phyloP scores from a whole-genome alignment of 2,113 vertebrate genomes.

The Tautogolabrus adspersus region DNA sequence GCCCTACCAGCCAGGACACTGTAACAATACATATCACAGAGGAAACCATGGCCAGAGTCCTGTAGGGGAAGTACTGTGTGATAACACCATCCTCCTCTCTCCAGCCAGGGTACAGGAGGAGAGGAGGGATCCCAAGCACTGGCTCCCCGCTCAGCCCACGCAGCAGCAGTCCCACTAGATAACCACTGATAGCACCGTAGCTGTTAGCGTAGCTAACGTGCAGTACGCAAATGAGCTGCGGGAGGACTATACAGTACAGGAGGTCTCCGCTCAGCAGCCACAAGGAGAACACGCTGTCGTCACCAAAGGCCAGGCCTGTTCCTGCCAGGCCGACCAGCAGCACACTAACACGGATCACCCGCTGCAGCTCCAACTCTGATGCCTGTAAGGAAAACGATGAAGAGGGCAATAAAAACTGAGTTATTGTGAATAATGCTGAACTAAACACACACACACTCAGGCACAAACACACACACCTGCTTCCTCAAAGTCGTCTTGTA shows the following conservation, averaged over 20 bases:
- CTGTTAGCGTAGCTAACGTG: constrained; percentile 66
- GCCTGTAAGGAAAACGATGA: constrained; percentile 72
- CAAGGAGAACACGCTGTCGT: constrained; percentile 78
- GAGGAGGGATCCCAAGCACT: constrained; percentile 42
- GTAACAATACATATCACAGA: constrained; percentile 31
- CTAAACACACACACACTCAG: neutral
- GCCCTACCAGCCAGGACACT: constrained; percentile 52
- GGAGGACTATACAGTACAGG: constrained; percentile 82
- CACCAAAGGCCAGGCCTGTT: constrained; percentile 79
- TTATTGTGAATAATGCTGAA: neutral
- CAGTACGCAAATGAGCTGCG: constrained; percentile 79
- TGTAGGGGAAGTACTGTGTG: constrained; percentile 61
- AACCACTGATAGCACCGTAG: constrained; percentile 78
- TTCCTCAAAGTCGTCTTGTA: constrained; percentile 83
- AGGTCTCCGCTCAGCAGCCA: constrained; percentile 84
- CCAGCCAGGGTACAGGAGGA: constrained; percentile 60
- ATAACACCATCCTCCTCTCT: constrained; percentile 47
- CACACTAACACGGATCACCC: constrained; percentile 80
- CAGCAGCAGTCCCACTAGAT: constrained; percentile 37
- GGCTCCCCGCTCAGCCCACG: constrained; percentile 58
- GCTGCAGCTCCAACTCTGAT: constrained; percentile 79
- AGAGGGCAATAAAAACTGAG: neutral
- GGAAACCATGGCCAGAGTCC: constrained; percentile 53
- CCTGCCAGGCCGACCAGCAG: constrained; percentile 79
- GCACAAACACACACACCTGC: constrained; percentile 68